A percentile compares a stretch with the other conserved stretches of the same genome.
phyloP scores from a whole-genome alignment of 2,888 invertebrate species.

The Synanthedon tipuliformis region DNA sequence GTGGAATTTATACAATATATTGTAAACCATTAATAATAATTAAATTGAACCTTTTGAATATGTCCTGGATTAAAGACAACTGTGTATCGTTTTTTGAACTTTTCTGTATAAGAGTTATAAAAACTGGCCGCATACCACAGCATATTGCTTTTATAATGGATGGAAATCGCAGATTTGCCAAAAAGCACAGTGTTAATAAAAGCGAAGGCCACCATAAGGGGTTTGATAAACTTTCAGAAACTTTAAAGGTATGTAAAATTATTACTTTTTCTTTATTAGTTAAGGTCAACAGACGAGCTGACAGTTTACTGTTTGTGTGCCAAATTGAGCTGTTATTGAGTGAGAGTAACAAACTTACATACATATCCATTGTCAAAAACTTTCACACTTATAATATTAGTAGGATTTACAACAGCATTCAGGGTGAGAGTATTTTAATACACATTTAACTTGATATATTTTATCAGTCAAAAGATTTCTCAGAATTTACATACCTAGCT shows the following conservation, averaged over 20 bases:
- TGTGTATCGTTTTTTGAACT: slow-evolving; percentile 81
- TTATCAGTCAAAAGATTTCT: neutral
- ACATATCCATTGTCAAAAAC: no score
- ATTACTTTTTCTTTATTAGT: no score
- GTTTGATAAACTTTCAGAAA: slow-evolving; percentile 84
- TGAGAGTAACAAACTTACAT: no score
- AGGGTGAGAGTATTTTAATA: no score
- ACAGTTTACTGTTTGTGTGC: no score
- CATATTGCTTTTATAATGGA: slow-evolving; percentile 99
- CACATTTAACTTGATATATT: neutral
- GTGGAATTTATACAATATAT: no score
- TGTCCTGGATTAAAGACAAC: slow-evolving; percentile 82
- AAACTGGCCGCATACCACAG: slow-evolving; percentile 84
- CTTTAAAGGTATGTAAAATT: slow-evolving; percentile 71
- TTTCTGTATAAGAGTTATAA: slow-evolving; percentile 77
- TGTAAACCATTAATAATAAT: no score
- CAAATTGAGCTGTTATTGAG: no score
- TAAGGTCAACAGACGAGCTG: no score
- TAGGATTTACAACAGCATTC: no score
- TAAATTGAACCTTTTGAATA: slow-evolving; percentile 5
- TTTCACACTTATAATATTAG: no score
- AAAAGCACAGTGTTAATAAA: slow-evolving; percentile 79
- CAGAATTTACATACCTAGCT: neutral
- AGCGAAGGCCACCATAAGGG: slow-evolving; percentile 87
- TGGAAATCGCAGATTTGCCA: slow-evolving; percentile 94